Evolutionary conservation across 2,797 vertebrate species (phyloP).

Genomic region (Loriculus beryllinus): DNA sequence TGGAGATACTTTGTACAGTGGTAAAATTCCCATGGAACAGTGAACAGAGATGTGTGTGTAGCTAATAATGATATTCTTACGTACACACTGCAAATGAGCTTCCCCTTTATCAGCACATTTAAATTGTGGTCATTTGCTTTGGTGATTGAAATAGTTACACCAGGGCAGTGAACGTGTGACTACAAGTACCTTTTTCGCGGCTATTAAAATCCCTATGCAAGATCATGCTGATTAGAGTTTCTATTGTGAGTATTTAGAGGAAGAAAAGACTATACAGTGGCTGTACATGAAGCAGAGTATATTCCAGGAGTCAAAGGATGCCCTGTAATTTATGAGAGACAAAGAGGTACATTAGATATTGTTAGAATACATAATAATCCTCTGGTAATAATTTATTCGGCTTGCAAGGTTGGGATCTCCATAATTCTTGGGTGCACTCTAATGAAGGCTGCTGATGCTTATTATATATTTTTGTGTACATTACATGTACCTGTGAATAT

Average conservation of each 20-base stretch:
- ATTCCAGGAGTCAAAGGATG: slow-evolving; percentile 34
- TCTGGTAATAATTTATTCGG: slow-evolving; percentile 59
- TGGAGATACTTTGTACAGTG: neutral
- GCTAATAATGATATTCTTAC: neutral
- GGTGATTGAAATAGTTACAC: slow-evolving; percentile 27
- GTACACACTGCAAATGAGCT: neutral
- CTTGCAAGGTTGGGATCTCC: slow-evolving; percentile 68
- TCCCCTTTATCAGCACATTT: neutral
- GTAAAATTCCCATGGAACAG: neutral
- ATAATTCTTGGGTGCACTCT: slow-evolving; percentile 64
- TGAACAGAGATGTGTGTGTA: neutral
- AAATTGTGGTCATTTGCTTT: slow-evolving; percentile 6
- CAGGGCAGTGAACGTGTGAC: neutral
- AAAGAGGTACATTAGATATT: slow-evolving; percentile 69
- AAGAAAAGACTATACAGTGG: neutral
- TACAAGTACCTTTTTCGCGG: neutral
- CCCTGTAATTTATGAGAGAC: slow-evolving; percentile 68
- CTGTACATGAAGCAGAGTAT: neutral
- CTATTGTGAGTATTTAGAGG: slow-evolving; percentile 2
- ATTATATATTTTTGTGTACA: slow-evolving; percentile 66
- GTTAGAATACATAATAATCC: slow-evolving; percentile 69
- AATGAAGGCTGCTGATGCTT: slow-evolving; percentile 60
- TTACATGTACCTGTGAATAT: slow-evolving; percentile 56
- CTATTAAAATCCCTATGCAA: neutral
- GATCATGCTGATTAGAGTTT: neutral